These are phyloP conservation scores for Sterna hirundo DNA, from an alignment of 2,113 vertebrate species.

Conservation along the genomic window DNA sequence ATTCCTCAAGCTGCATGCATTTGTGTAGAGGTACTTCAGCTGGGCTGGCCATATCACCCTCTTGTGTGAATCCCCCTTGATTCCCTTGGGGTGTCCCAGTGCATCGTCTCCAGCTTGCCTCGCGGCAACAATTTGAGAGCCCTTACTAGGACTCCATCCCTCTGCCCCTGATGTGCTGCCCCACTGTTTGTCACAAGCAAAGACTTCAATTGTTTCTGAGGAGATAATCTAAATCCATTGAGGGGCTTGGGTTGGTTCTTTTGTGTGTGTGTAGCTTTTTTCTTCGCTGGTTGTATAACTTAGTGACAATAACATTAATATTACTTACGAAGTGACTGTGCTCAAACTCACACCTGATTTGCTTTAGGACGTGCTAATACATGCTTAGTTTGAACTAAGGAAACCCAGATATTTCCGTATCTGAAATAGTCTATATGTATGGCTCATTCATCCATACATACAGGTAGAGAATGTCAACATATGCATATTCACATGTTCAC, in stretches of 20 bases:
- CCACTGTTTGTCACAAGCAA: neutral
- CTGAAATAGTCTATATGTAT: neutral
- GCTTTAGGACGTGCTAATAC: neutral
- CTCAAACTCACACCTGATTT: neutral
- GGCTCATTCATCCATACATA: neutral
- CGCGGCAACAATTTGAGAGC: too few relatives aligned
- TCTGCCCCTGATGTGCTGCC: too few relatives aligned
- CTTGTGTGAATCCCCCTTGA: too few relatives aligned
- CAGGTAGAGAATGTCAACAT: neutral
- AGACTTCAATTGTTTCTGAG: neutral
- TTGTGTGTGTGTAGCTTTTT: neutral
- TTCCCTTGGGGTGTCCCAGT: too few relatives aligned
- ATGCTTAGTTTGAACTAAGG: neutral
- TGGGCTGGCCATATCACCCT: too few relatives aligned
- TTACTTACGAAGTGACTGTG: neutral
- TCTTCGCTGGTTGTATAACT: neutral
- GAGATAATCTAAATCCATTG: neutral
- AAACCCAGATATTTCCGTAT: neutral
- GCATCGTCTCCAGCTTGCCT: too few relatives aligned
- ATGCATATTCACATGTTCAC: neutral
- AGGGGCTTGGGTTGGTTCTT: neutral
- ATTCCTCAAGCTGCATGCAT: too few relatives aligned
- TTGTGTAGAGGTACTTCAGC: too few relatives aligned
- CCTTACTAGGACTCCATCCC: too few relatives aligned
- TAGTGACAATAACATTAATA: neutral